Conservation (phyloP, 2,797 vertebrate genomes). For the Phalanger gymnotis region DNA sequence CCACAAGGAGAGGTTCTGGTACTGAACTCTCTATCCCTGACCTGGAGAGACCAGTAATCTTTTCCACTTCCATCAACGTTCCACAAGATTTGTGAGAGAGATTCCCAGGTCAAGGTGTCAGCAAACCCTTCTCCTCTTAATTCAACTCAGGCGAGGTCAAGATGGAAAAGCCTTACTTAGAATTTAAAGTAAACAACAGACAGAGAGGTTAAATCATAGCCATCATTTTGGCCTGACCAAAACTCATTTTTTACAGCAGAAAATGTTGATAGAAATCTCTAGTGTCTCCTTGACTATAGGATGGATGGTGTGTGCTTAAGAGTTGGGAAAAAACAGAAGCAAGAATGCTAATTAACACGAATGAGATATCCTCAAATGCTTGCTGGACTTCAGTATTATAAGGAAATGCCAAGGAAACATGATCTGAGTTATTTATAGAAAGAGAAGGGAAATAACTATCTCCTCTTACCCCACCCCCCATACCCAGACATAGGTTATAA, state of each 20-base stretch:
- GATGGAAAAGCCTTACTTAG: neutral
- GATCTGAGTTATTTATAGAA: neutral
- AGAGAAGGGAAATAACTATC: rapidly evolving
- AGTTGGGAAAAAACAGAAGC: neutral
- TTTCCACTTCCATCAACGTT: neutral
- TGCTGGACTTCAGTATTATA: neutral
- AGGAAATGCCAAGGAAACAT: neutral
- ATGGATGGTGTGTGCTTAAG: slow-evolving; percentile 14
- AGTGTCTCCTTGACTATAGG: neutral
- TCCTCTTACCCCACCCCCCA: rapidly evolving
- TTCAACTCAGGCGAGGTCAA: neutral
- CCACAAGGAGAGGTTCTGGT: neutral
- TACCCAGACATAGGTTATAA: rapidly evolving
- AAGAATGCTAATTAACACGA: neutral
- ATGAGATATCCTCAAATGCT: neutral
- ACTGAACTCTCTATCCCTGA: neutral
- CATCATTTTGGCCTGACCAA: neutral
- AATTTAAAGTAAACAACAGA: neutral
- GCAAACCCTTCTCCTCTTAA: neutral
- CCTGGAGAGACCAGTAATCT: neutral
- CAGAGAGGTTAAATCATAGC: neutral
- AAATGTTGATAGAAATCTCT: neutral
- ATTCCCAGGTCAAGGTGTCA: neutral
- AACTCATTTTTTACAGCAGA: neutral
- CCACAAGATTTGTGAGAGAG: neutral